Conservation (phyloP, 1,140 invertebrate species). For the Drosophila micromelanica region DNA sequence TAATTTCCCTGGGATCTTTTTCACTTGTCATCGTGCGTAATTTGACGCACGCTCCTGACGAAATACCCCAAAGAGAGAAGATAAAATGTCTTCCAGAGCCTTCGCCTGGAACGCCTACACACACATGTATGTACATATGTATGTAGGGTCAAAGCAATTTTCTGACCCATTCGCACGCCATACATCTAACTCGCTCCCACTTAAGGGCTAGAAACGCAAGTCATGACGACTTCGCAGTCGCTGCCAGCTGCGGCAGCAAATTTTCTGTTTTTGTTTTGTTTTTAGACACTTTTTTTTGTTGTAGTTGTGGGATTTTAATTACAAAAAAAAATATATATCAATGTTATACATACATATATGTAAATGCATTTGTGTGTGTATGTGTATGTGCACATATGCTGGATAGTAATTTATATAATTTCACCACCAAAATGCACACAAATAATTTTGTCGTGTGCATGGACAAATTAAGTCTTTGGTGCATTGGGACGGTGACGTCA, state of each 20-base stretch:
- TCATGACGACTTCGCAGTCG: slow-evolving; percentile 36
- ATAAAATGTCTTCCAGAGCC: slow-evolving; percentile 9
- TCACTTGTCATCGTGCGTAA: slow-evolving; percentile 33
- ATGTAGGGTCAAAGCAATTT: not conserved
- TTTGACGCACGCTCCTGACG: slow-evolving; percentile 21
- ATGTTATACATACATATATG: not conserved
- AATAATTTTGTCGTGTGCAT: not conserved
- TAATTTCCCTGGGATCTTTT: slow-evolving; percentile 24
- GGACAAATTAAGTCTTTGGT: slow-evolving; percentile 23
- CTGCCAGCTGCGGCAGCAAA: slow-evolving; percentile 6
- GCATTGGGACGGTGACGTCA: slow-evolving; percentile 35
- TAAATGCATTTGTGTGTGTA: not conserved
- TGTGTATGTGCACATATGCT: not conserved
- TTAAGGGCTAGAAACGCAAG: slow-evolving; percentile 28
- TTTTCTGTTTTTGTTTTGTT: slow-evolving; percentile 33
- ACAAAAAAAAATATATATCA: slow-evolving; percentile 7
- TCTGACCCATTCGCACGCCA: slow-evolving; percentile 22
- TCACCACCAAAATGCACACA: slow-evolving; percentile 26
- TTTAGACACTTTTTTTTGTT: slow-evolving; percentile 23
- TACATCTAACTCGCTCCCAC: slow-evolving; percentile 20
- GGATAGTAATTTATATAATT: slow-evolving; percentile 17
- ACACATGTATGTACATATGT: not conserved
- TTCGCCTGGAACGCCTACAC: not conserved
- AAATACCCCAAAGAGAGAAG: slow-evolving; percentile 1
- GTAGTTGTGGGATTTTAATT: slow-evolving; percentile 16